Evolutionary conservation across 2,888 invertebrate species (phyloP), one percentile per base, ranked within the genome.

Genomic region (Tipula vernalis): DNA sequence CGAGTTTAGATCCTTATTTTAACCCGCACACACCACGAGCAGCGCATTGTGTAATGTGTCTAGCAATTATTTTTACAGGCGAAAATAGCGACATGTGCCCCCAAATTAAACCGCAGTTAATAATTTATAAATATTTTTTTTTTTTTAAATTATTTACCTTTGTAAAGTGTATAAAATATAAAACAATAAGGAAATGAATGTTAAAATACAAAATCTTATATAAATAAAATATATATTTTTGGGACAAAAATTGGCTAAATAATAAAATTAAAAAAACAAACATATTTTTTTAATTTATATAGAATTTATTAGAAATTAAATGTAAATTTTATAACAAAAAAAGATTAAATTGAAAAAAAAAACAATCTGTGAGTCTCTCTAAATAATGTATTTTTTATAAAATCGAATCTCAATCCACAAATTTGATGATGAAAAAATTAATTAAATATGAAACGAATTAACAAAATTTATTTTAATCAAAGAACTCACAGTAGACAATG

Each of bases 261-360:
- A 71, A 71, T 71, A 71, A 28, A 71, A 57, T 57, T 57, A 57
- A 57, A 57, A 57, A 57, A 57, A 51, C n/a, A 57, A 71, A 71
- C 71, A 71, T 71, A 71, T 71, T 71, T 71, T 71, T 71, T 71
- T 71, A 71, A 71, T 71, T 71, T 71, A 71, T 71, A 71, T 71
- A 71, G 71, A 71, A 71, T 71, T 71, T 71, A 71, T 71, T 71
- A 71, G 71, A 71, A 71, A 28, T 71, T 71, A 71, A 71, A 71
- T 71, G 71, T 71, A 71, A 71, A 71, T 71, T 71, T 71, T 71
- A 28, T 71, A 28, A 71, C 8, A 71, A 28, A 15, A 15, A 18
- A 71, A 71, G 28, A 28, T 28, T 28, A 28, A 28, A 28, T 28
- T 28, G 28, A 28, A 71, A 10, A 51, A 51, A 51, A 51, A 51